These are phyloP conservation scores for Aramus guarauna DNA, from an alignment of 2,113 vertebrate genomes.

Conservation along the genomic window DNA sequence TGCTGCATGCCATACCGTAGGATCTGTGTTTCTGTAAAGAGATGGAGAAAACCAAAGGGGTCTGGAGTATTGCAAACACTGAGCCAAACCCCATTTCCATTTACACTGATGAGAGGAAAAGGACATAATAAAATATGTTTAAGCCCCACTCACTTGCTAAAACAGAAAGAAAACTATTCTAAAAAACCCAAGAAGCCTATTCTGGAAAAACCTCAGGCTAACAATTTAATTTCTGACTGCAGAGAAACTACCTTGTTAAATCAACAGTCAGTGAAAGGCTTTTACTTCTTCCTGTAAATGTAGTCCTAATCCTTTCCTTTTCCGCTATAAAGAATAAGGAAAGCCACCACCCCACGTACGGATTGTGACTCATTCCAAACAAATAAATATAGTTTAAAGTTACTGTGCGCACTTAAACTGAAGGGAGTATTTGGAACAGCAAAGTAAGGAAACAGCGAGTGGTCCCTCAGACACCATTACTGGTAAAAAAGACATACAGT, in stretches of 20 bases:
- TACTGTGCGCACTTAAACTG: neutral
- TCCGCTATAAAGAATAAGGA: neutral
- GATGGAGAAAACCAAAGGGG: neutral
- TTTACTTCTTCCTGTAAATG: neutral
- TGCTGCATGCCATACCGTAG: neutral
- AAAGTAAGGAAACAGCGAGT: neutral
- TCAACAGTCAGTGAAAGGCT: constrained; percentile 12
- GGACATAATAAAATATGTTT: neutral
- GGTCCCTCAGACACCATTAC: neutral
- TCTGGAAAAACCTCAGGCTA: constrained; percentile 19
- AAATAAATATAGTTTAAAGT: neutral
- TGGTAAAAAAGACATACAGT: neutral
- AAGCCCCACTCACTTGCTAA: neutral
- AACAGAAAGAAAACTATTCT: constrained; percentile 17
- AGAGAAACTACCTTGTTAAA: constrained; percentile 47
- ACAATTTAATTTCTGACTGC: constrained; percentile 39
- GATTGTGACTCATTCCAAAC: neutral
- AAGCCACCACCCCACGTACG: neutral
- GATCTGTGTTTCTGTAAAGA: neutral
- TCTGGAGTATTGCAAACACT: neutral
- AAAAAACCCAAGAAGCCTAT: neutral
- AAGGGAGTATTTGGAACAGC: neutral
- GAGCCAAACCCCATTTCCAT: neutral
- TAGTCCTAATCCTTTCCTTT: neutral
- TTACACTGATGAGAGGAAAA: neutral